Evolutionary conservation across 2,797 vertebrate genomes (phyloP), one percentile per base, ranked within the genome.

Genomic region (Thripadectes ignobilis): DNA sequence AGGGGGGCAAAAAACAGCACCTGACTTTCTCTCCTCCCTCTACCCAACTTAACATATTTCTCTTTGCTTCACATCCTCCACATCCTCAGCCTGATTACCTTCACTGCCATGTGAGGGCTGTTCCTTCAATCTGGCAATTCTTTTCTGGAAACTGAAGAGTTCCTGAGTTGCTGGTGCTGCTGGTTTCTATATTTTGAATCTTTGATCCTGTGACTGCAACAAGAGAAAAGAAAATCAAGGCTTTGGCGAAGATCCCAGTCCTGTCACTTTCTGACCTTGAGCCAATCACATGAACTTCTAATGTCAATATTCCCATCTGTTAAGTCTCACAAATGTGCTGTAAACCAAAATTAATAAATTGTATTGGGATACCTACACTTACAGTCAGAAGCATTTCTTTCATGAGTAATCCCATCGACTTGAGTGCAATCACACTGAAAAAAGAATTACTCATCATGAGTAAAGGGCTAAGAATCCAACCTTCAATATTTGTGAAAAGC

Each of bases 291-390:
- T 66, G 83, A 93, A 96, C 94, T 95, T 92, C 89, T 96, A 61
- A 82, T 92, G 95, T 95, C 96, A 91, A 88, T 92, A 95, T 85
- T 87, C 77, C 93, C 94, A 95, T 95, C 92, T 96, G 95, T 68
- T 95, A 89, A 92, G 58, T 46, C 65, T 91, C 83, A 23, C 75
- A 83, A 87, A 82, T 63, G 77, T 11, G 16, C 16, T 13, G 46
- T 86, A 92, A 87, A 92, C 61, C 16, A 82, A 90, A 95, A 96
- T 95, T 94, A 94, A 90, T 93, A 59, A 89, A 67, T 94, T 19
- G 63, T 80, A 55, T 85, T 94, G 72, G 62, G 72, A 84, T 96
- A 65, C 43, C 74, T 88, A 41, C 71, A 77, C 61, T 93, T 84
- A 26, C 18, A 95, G 85, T 29, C 80, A 71, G 94, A 46, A 93